Evolutionary conservation across 2,113 vertebrate genomes (phyloP).

Genomic region (Prolemur simus): DNA sequence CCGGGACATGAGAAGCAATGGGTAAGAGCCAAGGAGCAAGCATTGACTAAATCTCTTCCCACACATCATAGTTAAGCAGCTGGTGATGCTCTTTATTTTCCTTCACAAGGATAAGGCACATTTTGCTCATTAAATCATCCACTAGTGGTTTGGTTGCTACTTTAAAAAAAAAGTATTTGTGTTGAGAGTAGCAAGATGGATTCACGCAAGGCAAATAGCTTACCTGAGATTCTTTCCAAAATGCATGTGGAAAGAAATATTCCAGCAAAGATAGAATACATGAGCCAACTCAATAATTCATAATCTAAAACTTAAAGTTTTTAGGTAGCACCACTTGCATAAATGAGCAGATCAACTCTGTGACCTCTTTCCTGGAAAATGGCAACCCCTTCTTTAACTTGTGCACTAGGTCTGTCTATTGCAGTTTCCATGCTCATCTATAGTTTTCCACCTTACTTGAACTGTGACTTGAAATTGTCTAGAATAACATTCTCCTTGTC

Average conservation of each 20-base stretch:
- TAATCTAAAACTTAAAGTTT: conserved; percentile 9
- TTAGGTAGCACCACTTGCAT: background rate
- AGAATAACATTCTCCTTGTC: background rate
- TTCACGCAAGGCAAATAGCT: background rate
- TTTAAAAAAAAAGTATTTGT: conserved; percentile 7
- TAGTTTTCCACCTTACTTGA: background rate
- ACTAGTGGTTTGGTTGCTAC: background rate
- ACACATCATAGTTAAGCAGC: background rate
- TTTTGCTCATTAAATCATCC: conserved; percentile 43
- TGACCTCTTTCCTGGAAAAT: background rate
- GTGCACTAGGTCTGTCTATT: background rate
- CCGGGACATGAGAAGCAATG: background rate
- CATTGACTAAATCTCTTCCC: background rate
- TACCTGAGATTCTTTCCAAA: conserved; percentile 36
- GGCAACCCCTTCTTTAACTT: background rate
- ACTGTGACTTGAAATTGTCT: background rate
- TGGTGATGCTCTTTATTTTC: background rate
- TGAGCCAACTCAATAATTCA: background rate
- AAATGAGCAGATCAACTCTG: background rate
- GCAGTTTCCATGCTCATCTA: background rate
- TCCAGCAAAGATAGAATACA: background rate
- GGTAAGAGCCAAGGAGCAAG: background rate
- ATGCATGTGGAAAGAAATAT: background rate
- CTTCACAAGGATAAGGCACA: background rate
- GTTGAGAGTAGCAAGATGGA: background rate